phyloP scores from a whole-genome alignment of 2,888 invertebrate species.

The Dryobotodes eremita region DNA sequence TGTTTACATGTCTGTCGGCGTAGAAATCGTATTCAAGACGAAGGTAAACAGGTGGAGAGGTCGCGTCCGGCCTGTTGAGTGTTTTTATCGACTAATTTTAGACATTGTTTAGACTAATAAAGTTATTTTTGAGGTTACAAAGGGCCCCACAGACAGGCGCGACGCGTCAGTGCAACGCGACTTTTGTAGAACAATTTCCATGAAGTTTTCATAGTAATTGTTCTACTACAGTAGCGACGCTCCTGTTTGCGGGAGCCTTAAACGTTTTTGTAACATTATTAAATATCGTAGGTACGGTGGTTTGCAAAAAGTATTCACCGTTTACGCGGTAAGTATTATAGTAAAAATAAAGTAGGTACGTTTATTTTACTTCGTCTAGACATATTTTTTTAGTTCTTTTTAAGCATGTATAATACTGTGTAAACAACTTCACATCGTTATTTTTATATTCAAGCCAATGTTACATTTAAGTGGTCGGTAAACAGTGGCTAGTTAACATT shows the following conservation, averaged over 20 bases:
- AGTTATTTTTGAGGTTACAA: conserved; percentile 49
- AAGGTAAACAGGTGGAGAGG: conserved; percentile 66
- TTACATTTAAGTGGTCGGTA: conserved; percentile 59
- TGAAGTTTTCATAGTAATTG: too few species aligned
- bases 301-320: conserved; percentile 30
- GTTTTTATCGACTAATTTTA: conserved; percentile 60
- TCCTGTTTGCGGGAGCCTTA: background rate
- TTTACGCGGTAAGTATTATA: conserved; percentile 34
- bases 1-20: conserved; percentile 74
- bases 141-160: too few species aligned
- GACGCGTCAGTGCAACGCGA: too few species aligned
- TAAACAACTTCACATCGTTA: conserved; percentile 53
- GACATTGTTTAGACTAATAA: conserved; percentile 51
- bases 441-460: conserved; percentile 50
- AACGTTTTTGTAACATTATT: conserved; percentile 36
- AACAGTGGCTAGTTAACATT: conserved; percentile 50
- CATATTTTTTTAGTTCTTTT: conserved; percentile 56
- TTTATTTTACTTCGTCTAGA: conserved; percentile 63
- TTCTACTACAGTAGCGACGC: too few species aligned
- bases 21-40: conserved; percentile 68
- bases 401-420: conserved; percentile 43
- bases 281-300: conserved; percentile 19
- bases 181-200: too few species aligned
- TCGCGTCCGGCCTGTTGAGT: conserved; percentile 47
- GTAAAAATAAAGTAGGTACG: conserved; percentile 59